Evolutionary conservation across 92 coral and sea anemone genomes (phyloP).

Genomic region (Porites lobata): DNA sequence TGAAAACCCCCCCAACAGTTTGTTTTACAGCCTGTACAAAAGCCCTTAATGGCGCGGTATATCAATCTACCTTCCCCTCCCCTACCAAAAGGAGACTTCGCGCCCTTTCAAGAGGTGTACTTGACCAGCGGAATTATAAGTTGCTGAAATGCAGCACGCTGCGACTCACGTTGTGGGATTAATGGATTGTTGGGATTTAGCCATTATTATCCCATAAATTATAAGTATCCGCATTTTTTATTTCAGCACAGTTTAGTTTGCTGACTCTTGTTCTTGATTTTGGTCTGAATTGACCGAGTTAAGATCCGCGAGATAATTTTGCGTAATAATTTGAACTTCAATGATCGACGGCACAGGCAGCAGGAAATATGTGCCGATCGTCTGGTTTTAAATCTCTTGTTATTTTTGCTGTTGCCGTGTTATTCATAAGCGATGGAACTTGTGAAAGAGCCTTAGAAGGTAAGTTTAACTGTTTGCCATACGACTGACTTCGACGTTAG

Average conservation of each 20-base stretch:
- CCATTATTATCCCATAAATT: constrained; percentile 10
- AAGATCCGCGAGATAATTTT: background rate
- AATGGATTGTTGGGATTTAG: background rate
- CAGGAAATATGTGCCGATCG: background rate
- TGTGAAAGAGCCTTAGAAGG: background rate
- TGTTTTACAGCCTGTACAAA: too few relatives aligned
- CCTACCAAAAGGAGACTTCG: background rate
- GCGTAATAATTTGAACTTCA: background rate
- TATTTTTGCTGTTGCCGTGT: background rate
- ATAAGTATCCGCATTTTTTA: background rate
- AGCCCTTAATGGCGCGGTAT: too few relatives aligned
- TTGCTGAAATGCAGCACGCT: background rate
- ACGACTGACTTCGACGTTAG: background rate
- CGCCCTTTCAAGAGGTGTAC: background rate
- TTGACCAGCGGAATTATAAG: constrained; percentile 22
- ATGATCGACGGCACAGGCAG: background rate
- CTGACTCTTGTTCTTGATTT: background rate
- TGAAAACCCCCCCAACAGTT: too few relatives aligned
- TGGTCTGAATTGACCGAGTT: background rate
- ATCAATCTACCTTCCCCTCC: too few relatives aligned
- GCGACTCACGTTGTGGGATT: background rate
- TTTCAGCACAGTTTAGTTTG: background rate
- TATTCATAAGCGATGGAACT: background rate
- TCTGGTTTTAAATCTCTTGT: background rate
- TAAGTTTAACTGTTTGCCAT: background rate